Evolutionary conservation across 2,797 vertebrate species (phyloP), one percentile per base, ranked within the genome.

Genomic region (Amazonetta brasiliensis): DNA sequence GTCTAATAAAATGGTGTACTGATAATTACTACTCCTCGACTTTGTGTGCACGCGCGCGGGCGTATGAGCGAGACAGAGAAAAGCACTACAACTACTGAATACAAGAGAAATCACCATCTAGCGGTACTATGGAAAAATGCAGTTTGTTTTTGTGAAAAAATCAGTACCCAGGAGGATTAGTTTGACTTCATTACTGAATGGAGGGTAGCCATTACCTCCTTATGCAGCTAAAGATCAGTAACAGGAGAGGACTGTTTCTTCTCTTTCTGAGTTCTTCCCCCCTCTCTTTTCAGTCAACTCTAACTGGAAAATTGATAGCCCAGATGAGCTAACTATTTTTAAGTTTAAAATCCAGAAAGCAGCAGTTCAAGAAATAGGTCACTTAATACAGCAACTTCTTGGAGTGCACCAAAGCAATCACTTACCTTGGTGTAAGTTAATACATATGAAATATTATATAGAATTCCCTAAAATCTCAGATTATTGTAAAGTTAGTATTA

Each of bases 91-190:
- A 68, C 80, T 92, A 60, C 9, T 30, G 96, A 97, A 87, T 73
- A 91, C 90, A 96, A 94, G 94, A 95, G 94, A 97, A 98, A 96
- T 93, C 97, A 97, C 98, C 98, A 97, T 97, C 98, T 98, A 98
- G 98, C 0, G 98, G 97, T 90, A 79, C 75, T 89, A 85, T 46
- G 80, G 97, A 95, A 97, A 97, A 98, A 56, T 55, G 88, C 98
- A 98, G 93, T 95, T 98, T 98, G 98, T 98, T 98, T 98, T 98
- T 98, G 92, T 98, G 88, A 96, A 95, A 97, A 97, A 96, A 91
- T 90, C 54, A 97, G 97, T 74, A 96, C 97, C 96, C 97, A 89
- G 87, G 97, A 98, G 97, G 96, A 98, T 98, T 97, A 97, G 69
- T 96, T 97, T 95, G 94, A 97, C 93, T 97, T 96, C 93, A 96